Base-by-base conservation (phyloP, 2,888 invertebrate genomes). In the Parnassius glacialis region DNA sequence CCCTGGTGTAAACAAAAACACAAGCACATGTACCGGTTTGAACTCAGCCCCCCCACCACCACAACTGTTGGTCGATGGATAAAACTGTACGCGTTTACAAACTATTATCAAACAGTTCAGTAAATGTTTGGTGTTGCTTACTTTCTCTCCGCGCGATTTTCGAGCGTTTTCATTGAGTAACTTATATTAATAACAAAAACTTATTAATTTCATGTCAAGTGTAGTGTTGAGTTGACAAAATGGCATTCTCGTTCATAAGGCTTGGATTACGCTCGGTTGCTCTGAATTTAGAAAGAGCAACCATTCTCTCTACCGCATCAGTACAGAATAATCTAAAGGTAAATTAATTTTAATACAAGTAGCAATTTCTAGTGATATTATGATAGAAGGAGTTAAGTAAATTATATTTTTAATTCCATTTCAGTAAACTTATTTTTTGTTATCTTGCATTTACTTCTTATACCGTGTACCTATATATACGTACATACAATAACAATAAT, bases 241-340 rank as follows among this genome's bases (percentile, higher is more conserved):
- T 92, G 92, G 92, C 92, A 74, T 77, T 88, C 62, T 87, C 92
- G 13, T 68, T 92, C 57, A 78, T 90, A 72, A 82, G 89, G 73
- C 74, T 86, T 64, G 90, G 92, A 71, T 70, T 88, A 59, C 80
- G 83, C 70, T 78, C 83, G 41, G 75, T 76, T 45, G 78, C 78
- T 61, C 73, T 82, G 55, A 83, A 81, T 67, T 72, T 87, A 66
- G 92, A 90, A 68, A 85, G 81, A 70, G 85, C 83, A 16, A 81
- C 82, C 62, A 72, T 84, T 64, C 57, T 87, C 42, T 79, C 83
- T 51, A 75, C 74, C 67, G 68, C 74, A 68, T 83, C 79, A 80
- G 78, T 75, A 52, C 84, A 84, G 56, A 84, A 75, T 70, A 83
- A 85, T 67, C 76, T 79, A 58, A 87, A 85, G 84, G 92, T 92